These are phyloP conservation scores for Scaptodrosophila latifasciaeformis DNA, from an alignment of 2,888 invertebrate species.

Conservation along the genomic window DNA sequence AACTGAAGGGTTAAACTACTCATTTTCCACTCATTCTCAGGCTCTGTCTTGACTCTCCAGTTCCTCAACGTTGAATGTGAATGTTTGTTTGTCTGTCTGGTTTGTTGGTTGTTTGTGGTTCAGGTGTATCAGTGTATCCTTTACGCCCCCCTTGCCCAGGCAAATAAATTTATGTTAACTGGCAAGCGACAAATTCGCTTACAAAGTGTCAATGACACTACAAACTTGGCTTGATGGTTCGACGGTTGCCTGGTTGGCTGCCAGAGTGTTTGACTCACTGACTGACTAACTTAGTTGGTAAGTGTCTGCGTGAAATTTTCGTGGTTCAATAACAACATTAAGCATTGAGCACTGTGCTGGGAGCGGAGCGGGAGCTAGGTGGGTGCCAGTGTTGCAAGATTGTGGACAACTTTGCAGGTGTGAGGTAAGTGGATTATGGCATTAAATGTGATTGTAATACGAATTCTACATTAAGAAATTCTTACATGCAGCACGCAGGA, in stretches of 20 bases:
- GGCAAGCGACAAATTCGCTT: conserved; percentile 7
- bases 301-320: conserved; percentile 1
- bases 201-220: conserved; percentile 5
- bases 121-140: background rate
- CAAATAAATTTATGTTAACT: conserved; percentile 12
- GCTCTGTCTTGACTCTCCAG: background rate
- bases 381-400: no score
- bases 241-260: no score
- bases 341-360: background rate
- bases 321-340: conserved; percentile 20
- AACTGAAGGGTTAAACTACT: no score
- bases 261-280: no score
- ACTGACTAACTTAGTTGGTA: no score
- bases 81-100: background rate
- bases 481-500: no score
- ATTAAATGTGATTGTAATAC: no score
- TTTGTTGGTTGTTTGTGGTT: background rate
- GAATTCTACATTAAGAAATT: no score
- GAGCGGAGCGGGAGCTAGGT: no score
- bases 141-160: background rate
- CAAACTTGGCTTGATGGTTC: conserved; percentile 6
- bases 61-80: background rate
- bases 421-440: no score
- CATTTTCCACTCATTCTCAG: no score
- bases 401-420: no score